Conservation (phyloP, 2,797 vertebrate species). For the Calcarius lapponicus region DNA sequence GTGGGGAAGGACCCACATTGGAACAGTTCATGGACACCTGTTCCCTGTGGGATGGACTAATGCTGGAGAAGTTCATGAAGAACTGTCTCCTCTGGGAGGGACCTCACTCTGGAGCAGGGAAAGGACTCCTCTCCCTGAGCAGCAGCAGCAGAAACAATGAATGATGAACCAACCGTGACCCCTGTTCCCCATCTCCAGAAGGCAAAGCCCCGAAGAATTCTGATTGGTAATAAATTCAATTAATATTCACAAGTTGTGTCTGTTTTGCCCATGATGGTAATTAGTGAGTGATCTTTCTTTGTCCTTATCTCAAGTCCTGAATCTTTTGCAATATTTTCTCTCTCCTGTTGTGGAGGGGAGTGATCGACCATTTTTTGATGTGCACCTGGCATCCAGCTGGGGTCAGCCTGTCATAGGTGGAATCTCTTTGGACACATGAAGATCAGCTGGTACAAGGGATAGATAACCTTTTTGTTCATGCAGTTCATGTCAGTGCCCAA, state of each 20-base stretch:
- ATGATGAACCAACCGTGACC: accelerated
- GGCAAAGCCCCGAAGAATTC: not conserved
- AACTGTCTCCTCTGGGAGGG: not conserved
- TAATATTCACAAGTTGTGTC: accelerated
- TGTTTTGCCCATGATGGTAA: not conserved
- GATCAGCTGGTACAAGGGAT: not conserved
- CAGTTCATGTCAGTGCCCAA: not conserved
- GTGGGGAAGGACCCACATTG: not conserved
- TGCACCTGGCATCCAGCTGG: not conserved
- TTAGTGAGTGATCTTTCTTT: not conserved
- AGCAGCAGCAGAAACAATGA: not conserved
- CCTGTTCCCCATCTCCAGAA: accelerated
- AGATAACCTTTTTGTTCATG: not conserved
- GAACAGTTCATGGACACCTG: not conserved
- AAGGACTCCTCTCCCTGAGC: not conserved
- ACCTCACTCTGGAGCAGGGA: too few relatives aligned
- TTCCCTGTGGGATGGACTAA: not conserved
- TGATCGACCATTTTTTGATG: not conserved
- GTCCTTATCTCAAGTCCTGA: not conserved
- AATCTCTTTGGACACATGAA: not conserved
- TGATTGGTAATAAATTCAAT: not conserved
- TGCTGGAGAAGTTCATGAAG: accelerated
- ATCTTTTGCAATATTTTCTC: not conserved
- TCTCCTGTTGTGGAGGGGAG: not conserved
- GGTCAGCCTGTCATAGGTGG: not conserved